Evolutionary conservation across 2,888 invertebrate species (phyloP).

Genomic region (Aleiodes alternator): DNA sequence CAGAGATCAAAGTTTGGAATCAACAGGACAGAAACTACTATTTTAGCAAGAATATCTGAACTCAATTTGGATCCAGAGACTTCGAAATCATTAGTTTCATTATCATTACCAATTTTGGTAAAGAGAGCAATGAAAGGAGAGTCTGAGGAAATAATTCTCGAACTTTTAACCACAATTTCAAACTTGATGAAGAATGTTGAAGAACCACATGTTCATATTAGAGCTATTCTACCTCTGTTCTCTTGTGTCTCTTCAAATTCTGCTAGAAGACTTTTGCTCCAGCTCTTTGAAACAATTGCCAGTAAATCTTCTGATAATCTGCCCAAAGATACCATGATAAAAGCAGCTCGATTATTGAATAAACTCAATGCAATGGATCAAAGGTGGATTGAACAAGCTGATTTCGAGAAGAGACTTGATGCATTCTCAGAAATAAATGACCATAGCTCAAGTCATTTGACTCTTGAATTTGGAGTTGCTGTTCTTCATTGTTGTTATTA

Average conservation of each 20-base stretch:
- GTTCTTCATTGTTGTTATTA: slow-evolving; percentile 90
- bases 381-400: slow-evolving; percentile 95
- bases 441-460: slow-evolving; percentile 64
- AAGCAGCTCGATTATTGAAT: slow-evolving; percentile 78
- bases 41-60: slow-evolving; percentile 86
- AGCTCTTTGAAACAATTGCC: slow-evolving; percentile 80
- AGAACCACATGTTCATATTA: slow-evolving; percentile 82
- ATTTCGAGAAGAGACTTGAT: slow-evolving; percentile 88
- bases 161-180: slow-evolving; percentile 83
- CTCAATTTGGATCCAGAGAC: slow-evolving; percentile 82
- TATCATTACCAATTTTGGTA: slow-evolving; percentile 84
- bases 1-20: slow-evolving; percentile 79
- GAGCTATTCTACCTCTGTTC: slow-evolving; percentile 84
- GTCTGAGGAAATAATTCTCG: slow-evolving; percentile 83
- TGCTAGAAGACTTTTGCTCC: slow-evolving; percentile 83
- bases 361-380: slow-evolving; percentile 92
- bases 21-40: slow-evolving; percentile 83
- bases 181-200: slow-evolving; percentile 85
- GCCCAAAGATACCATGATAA: slow-evolving; percentile 74
- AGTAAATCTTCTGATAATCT: slow-evolving; percentile 71
- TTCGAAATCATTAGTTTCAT: slow-evolving; percentile 82
- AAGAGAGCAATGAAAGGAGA: slow-evolving; percentile 80
- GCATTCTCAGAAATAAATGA: slow-evolving; percentile 84
- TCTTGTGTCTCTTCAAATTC: slow-evolving; percentile 81
- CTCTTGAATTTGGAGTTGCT: slow-evolving; percentile 81